Conservation (phyloP, 1,140 invertebrate genomes). For the Drosophila sechellia region DNA sequence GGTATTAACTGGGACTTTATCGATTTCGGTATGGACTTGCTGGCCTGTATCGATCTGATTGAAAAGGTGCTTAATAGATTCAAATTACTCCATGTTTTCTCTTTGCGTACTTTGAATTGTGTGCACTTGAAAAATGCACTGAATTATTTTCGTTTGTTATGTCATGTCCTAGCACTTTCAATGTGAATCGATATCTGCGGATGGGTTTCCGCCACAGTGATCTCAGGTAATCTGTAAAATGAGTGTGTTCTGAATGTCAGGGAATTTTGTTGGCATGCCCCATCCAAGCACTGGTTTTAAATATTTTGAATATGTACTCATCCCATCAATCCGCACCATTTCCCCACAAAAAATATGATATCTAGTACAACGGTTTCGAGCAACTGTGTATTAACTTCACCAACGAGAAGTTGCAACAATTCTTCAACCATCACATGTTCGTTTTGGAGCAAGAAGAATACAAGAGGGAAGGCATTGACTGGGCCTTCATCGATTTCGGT, state of each 20-base stretch:
- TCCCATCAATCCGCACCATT: constrained; percentile 40
- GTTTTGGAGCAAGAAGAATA: constrained; percentile 99
- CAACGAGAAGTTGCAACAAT: constrained; percentile 98
- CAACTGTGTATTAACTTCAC: constrained; percentile 99
- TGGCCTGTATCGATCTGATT: constrained; percentile 98
- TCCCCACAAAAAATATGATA: constrained; percentile 22
- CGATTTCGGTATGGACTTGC: constrained; percentile 98
- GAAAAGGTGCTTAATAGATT: constrained; percentile 92
- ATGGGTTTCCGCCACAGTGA: constrained; percentile 20
- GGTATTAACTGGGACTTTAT: constrained; percentile 98
- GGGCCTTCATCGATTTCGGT: constrained; percentile 99
- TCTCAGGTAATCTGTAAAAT: constrained; percentile 38
- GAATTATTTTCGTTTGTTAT: constrained; percentile 42
- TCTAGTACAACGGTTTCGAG: constrained; percentile 98
- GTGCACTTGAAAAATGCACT: constrained; percentile 24
- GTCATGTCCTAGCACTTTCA: constrained; percentile 40
- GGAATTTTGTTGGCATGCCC: constrained; percentile 17
- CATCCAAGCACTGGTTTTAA: constrained; percentile 27
- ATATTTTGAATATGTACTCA: constrained; percentile 44
- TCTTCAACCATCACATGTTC: constrained; percentile 99
- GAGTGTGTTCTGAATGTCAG: constrained; percentile 46
- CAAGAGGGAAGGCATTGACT: constrained; percentile 97
- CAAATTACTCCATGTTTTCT: constrained; percentile 14
- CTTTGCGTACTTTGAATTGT: constrained; percentile 32
- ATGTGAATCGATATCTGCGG: constrained; percentile 15